Base-by-base conservation (phyloP, 2,113 vertebrate genomes). In the Saimiri boliviensis region DNA sequence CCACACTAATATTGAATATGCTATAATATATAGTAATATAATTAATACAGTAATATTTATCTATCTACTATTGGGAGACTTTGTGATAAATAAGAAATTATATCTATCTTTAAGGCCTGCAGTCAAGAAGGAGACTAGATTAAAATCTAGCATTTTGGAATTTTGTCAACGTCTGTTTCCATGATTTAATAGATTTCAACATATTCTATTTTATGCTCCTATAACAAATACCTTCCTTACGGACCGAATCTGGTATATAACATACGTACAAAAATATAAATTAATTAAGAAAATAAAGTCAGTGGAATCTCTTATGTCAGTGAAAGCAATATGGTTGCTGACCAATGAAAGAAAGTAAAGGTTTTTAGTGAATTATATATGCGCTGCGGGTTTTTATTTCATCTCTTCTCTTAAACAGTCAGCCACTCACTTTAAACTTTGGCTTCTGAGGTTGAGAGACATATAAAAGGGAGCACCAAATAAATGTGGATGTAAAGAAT, bases 201-300 rank as follows among this genome's bases (percentile, higher is more conserved):
- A 83, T 92, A 86, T 77, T 89, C 91, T 74, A 56, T 71, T 25
- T 88, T 86, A 86, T 19, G 19, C 1, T 71, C 56, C 42, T 83
- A 71, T n/a, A 27, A 66, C 35, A 88, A 93, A 66, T 82, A 74
- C 54, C 35, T 91, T 49, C 85, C 49, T 30, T 70, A 32, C 77
- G 37, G 11, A 45, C 27, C 71, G 91, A 76, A 81, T 71, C 49
- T 89, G 16, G 32, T 49, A 45, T 35, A 88, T 71, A 91, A 87
- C 25, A 13, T 80, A 30, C 86, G 30, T 56, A 30, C 40, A 84
- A 42, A 82, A 93, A 88, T 88, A 60, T 27, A 58, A 42, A 56
- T 81, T 96, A 77, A 87, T 68, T 73, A 58, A 70, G 85, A 40
- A 54, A 77, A 66, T 93, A 70, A 80, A 89, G 32, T 63, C 49